Conservation (phyloP, 30 jellyfish, hydroid and myxozoan species). For the Pseudorhiza aurosa region DNA sequence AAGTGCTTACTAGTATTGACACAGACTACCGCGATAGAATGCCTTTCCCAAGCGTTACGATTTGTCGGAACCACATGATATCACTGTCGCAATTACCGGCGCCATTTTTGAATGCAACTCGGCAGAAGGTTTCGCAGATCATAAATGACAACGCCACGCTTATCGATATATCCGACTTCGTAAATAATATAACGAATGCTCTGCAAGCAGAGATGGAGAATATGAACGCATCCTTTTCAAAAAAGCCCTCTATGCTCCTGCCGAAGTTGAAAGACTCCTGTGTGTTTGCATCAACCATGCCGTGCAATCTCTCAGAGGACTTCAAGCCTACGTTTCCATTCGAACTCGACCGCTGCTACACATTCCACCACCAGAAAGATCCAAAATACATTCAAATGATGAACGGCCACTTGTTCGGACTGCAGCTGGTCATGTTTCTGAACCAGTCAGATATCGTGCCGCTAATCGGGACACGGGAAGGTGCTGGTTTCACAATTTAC, state of each 20-base stretch:
- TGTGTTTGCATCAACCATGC: background rate
- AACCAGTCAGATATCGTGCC: slow-evolving; percentile 46
- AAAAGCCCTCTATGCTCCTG: slow-evolving; percentile 36
- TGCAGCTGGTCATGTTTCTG: slow-evolving; percentile 15
- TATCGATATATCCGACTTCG: background rate
- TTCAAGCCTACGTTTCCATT: slow-evolving; percentile 23
- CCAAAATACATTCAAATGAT: slow-evolving; percentile 17
- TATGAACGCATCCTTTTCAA: slow-evolving; percentile 13
- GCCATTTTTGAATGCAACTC: background rate
- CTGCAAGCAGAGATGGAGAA: slow-evolving; percentile 31
- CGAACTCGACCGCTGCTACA: slow-evolving; percentile 4
- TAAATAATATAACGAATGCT: background rate
- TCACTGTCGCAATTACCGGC: slow-evolving; percentile 30
- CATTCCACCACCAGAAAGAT: slow-evolving; percentile 5
- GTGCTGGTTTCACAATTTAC: slow-evolving; percentile 50
- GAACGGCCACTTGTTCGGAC: slow-evolving; percentile 48
- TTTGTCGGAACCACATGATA: slow-evolving; percentile 28
- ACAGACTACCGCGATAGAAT: background rate
- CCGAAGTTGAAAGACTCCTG: slow-evolving; percentile 6
- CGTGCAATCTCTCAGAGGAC: slow-evolving; percentile 29
- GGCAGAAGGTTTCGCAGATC: background rate
- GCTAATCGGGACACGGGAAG: slow-evolving; percentile 11
- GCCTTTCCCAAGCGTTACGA: slow-evolving; percentile 56
- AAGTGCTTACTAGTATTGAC: slow-evolving; percentile 15
- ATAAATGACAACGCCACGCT: background rate